phyloP scores from a whole-genome alignment of 2,888 invertebrate species.

The Parnassius smintheus region DNA sequence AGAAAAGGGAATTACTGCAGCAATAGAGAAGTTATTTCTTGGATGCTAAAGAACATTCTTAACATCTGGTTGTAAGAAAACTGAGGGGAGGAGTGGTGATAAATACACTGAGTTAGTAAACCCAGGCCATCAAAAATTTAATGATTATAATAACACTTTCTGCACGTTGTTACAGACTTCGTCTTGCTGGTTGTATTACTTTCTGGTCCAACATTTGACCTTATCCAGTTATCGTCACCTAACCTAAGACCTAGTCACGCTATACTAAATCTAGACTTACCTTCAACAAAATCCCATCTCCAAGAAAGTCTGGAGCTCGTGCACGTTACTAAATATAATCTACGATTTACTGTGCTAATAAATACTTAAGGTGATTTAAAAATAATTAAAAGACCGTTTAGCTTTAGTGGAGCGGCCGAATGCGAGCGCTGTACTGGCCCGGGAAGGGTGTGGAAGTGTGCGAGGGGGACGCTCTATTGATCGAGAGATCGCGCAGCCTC shows the following conservation, averaged over 20 bases:
- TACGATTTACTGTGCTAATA: conserved; percentile 31
- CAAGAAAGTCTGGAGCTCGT: conserved; percentile 46
- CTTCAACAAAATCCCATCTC: conserved; percentile 60
- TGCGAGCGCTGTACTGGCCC: conserved; percentile 49
- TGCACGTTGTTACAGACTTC: too few relatives aligned
- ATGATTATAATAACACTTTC: too few relatives aligned
- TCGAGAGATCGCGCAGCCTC: conserved; percentile 68
- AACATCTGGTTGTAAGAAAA: background rate
- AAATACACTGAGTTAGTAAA: background rate
- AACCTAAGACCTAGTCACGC: background rate
- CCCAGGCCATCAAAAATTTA: background rate
- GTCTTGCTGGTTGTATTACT: too few relatives aligned
- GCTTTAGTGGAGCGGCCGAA: conserved; percentile 34
- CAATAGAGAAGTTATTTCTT: background rate
- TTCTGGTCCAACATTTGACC: background rate
- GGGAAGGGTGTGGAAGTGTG: conserved; percentile 42
- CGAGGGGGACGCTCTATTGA: conserved; percentile 53
- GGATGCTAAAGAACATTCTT: background rate
- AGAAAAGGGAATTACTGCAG: background rate
- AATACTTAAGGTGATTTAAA: conserved; percentile 34
- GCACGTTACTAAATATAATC: conserved; percentile 32
- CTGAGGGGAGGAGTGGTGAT: background rate
- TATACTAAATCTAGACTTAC: conserved; percentile 41
- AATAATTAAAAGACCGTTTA: conserved; percentile 37
- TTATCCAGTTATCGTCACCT: background rate